Evolutionary conservation across 1,140 invertebrate genomes (phyloP).

Genomic region (Uloborus diversus): DNA sequence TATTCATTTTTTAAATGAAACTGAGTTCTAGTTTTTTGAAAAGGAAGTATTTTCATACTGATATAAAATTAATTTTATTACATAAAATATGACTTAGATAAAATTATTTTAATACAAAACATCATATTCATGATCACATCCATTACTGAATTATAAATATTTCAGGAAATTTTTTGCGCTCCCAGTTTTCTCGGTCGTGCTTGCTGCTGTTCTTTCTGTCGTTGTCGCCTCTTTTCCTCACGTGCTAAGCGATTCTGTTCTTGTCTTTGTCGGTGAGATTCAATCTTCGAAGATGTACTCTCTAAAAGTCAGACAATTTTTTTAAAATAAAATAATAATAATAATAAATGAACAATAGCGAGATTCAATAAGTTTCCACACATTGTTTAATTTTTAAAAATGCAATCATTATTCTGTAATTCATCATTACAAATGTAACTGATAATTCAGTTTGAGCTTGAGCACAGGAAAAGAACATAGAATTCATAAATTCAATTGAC

Average conservation of each 20-base stretch:
- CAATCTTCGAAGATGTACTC: not conserved
- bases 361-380: not conserved
- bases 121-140: too few species aligned
- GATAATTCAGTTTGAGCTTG: not conserved
- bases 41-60: too few species aligned
- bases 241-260: slow-evolving; percentile 15
- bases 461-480: too few species aligned
- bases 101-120: too few species aligned
- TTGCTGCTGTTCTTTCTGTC: slow-evolving; percentile 5
- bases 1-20: too few species aligned
- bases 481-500: too few species aligned
- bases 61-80: too few species aligned
- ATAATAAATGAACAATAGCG: not conserved
- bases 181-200: slow-evolving; percentile 26
- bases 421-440: not conserved
- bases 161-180: slow-evolving; percentile 37
- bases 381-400: not conserved
- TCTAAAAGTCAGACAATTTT: not conserved
- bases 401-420: not conserved
- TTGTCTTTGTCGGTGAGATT: slow-evolving; percentile 15
- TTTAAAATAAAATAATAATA: not conserved
- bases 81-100: too few species aligned
- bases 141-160: not conserved
- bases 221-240: slow-evolving; percentile 23
- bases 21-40: too few species aligned